Evolutionary conservation across 1,140 invertebrate species (phyloP).

Genomic region (Drosophila azteca): DNA sequence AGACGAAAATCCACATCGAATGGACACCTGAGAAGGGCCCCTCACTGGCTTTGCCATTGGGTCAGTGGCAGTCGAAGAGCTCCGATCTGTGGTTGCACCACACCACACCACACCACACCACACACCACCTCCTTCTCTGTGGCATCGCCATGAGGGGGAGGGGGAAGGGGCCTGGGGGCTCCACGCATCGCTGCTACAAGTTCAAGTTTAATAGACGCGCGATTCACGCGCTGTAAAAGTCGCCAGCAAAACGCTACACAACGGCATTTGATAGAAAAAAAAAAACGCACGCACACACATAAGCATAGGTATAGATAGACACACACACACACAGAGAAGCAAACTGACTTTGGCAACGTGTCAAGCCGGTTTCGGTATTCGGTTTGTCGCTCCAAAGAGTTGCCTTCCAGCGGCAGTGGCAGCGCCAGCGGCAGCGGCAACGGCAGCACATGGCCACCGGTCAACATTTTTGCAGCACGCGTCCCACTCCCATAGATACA

Average conservation of each 20-base stretch:
- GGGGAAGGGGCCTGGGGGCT: too few species aligned
- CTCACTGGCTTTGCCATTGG: not conserved
- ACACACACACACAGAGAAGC: slow-evolving; percentile 1
- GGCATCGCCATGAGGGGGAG: too few species aligned
- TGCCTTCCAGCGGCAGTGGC: not conserved
- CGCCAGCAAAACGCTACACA: slow-evolving; percentile 41
- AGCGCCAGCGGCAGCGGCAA: slow-evolving; percentile 1
- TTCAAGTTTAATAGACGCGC: slow-evolving; percentile 70
- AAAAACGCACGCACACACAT: not conserved
- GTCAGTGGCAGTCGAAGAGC: slow-evolving; percentile 15
- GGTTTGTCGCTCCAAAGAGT: slow-evolving; percentile 10
- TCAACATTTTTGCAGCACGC: slow-evolving; percentile 63
- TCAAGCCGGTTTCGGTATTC: slow-evolving; percentile 63
- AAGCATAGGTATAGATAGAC: not conserved
- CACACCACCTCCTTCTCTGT: not conserved
- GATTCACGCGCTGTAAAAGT: slow-evolving; percentile 47
- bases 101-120: too few species aligned
- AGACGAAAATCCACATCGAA: slow-evolving; percentile 6
- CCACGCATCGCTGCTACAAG: slow-evolving; percentile 65
- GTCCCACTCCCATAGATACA: slow-evolving; percentile 36
- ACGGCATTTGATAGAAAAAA: slow-evolving; percentile 54
- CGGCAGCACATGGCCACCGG: slow-evolving; percentile 66
- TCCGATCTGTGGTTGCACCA: too few species aligned
- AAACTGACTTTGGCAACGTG: slow-evolving; percentile 73
- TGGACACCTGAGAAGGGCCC: slow-evolving; percentile 8